Percentiles rank a stretch among this genome's conserved stretches.
These are phyloP conservation scores for Theristicus caerulescens DNA, from an alignment of 2,113 vertebrate species.

Conservation along the genomic window DNA sequence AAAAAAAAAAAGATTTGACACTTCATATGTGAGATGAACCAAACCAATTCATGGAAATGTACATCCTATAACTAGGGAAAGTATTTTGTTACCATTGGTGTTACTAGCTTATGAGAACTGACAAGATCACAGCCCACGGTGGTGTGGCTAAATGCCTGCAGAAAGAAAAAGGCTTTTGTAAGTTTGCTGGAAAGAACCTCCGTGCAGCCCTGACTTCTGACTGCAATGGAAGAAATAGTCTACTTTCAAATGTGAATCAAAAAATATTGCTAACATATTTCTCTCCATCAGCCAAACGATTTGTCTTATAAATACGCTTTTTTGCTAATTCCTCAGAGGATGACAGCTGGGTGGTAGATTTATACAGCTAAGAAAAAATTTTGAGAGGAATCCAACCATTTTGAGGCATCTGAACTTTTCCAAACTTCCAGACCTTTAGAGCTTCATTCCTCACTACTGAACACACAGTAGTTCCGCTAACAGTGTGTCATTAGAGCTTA, in stretches of 20 bases:
- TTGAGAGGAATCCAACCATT: constrained; percentile 56
- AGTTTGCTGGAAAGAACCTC: constrained; percentile 49
- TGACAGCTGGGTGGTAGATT: constrained; percentile 65
- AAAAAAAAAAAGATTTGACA: background rate
- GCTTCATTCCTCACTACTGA: constrained; percentile 42
- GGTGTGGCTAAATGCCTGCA: constrained; percentile 49
- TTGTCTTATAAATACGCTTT: constrained; percentile 41
- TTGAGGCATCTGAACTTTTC: constrained; percentile 58
- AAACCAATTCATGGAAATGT: constrained; percentile 57
- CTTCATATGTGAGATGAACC: constrained; percentile 45
- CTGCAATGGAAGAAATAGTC: constrained; percentile 58
- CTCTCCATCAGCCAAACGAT: constrained; percentile 32
- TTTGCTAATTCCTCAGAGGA: constrained; percentile 56
- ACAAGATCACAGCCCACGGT: constrained; percentile 61
- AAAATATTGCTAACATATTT: constrained; percentile 53
- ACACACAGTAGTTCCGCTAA: constrained; percentile 42
- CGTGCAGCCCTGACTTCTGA: constrained; percentile 23
- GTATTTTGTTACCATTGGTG: constrained; percentile 66
- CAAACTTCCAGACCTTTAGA: constrained; percentile 53
- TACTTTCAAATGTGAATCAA: constrained; percentile 55
- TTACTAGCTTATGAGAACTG: constrained; percentile 66
- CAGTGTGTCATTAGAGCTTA: background rate
- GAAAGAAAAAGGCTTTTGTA: constrained; percentile 70
- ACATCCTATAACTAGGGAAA: constrained; percentile 54
- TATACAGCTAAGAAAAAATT: constrained; percentile 39